These are phyloP conservation scores for Pteria penguin DNA, from an alignment of 2,888 invertebrate genomes.

Conservation along the genomic window DNA sequence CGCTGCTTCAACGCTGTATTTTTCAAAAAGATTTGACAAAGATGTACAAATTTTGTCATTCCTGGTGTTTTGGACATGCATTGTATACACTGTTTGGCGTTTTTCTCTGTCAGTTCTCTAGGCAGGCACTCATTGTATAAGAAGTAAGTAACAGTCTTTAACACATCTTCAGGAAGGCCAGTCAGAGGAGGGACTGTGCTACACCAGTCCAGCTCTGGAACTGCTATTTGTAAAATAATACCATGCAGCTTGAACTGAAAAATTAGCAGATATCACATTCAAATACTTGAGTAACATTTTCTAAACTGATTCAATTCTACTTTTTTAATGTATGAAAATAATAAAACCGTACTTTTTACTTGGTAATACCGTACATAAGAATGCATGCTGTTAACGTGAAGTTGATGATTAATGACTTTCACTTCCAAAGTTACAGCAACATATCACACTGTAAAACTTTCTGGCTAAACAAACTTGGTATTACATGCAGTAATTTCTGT, in stretches of 20 bases:
- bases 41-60: constrained; percentile 82
- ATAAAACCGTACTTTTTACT: no score
- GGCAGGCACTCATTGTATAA: constrained; percentile 85
- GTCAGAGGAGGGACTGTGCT: constrained; percentile 80
- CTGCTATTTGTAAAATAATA: constrained; percentile 83
- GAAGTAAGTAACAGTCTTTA: constrained; percentile 84
- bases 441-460: no score
- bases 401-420: no score
- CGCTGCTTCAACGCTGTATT: constrained; percentile 85
- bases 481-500: no score
- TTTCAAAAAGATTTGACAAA: constrained; percentile 84
- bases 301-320: no score
- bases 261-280: no score
- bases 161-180: constrained; percentile 84
- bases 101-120: constrained; percentile 83
- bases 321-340: no score
- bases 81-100: constrained; percentile 83
- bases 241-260: constrained; percentile 82
- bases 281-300: no score
- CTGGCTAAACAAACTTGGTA: no score
- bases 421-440: no score
- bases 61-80: constrained; percentile 81
- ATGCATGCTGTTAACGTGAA: no score
- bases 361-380: no score
- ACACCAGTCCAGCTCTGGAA: constrained; percentile 83